Conservation (phyloP, 2,797 vertebrate genomes). For the Scarus forsteni region DNA sequence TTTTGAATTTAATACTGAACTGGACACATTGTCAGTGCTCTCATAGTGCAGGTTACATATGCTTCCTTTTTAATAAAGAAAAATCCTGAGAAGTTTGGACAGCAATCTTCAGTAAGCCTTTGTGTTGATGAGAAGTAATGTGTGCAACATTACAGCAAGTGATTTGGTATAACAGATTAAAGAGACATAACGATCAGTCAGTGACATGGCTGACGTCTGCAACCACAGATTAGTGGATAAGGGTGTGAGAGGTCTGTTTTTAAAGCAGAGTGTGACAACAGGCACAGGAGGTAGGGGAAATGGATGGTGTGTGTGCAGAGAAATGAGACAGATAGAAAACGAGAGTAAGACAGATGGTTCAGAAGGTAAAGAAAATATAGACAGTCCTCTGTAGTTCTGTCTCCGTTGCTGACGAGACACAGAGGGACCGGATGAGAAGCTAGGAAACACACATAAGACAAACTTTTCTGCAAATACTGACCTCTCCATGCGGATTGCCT, state of each 20-base stretch:
- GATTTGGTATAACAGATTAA: slow-evolving; percentile 34
- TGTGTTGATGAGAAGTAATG: neutral
- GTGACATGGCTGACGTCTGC: slow-evolving; percentile 45
- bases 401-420: slow-evolving; percentile 21
- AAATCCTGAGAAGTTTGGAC: neutral
- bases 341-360: slow-evolving; percentile 36
- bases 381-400: slow-evolving; percentile 9
- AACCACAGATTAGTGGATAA: slow-evolving; percentile 47
- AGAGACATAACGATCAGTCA: slow-evolving; percentile 38
- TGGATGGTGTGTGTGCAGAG: slow-evolving; percentile 38
- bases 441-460: slow-evolving; percentile 17
- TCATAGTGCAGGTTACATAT: neutral
- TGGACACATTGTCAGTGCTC: neutral
- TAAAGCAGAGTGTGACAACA: slow-evolving; percentile 46
- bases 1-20: neutral
- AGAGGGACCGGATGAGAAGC: slow-evolving; percentile 19
- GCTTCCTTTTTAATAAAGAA: neutral
- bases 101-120: slow-evolving; percentile 19
- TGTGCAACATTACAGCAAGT: slow-evolving; percentile 21
- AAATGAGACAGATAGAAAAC: slow-evolving; percentile 32
- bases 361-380: slow-evolving; percentile 17
- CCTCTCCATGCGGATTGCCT: slow-evolving; percentile 99
- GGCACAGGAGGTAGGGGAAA: slow-evolving; percentile 32
- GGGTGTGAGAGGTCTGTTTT: slow-evolving; percentile 42
- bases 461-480: slow-evolving; percentile 61